Base-by-base conservation (phyloP, 2,113 vertebrate species). In the Heterocephalus glaber region DNA sequence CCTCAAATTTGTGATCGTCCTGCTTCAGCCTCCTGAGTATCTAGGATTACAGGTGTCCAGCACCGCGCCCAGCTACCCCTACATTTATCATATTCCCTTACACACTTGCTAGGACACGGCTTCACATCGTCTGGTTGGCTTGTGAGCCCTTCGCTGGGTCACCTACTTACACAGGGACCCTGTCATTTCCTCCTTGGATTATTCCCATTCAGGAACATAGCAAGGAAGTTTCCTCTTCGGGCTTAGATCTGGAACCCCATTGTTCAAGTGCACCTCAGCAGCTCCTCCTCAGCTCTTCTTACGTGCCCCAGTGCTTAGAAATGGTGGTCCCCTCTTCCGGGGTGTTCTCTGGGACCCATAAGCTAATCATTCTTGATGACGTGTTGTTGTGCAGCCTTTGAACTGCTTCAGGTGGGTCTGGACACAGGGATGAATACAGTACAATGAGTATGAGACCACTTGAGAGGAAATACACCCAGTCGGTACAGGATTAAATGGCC, bases 301-400 rank as follows among this genome's bases (percentile, higher is more conserved):
- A 56, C 82, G 87, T 44, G 0, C 47, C 79, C 79, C 93, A 61
- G 38, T 96, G 94, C 92, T 96, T 96, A 13, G 30, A 83, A 87
- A 70, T 0, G 63, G 84, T 90, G 96, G 87, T 95, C 86, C 52
- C 38, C 89, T 90, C 89, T 93, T 97, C 35, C 92, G 94, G 89
- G 95, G 92, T 76, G 95, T 86, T 97, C 97, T 72, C 85, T 63
- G 12, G 22, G 22, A 68, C 82, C 63, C 38, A 33, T n/a, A 60
- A 92, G 76, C 76, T n/a, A 44, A 61, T 81, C 70, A 5, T 30
- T 58, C 66, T 52, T 60, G 92, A 93, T 77, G 91, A 41, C 19
- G 65, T 52, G 82, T 66, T 56, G 33, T 8, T 92, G 81, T 19
- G 90, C 0, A 26, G 61, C 93, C 95, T 76, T 80, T 61, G 70